phyloP scores from a whole-genome alignment of 1,140 invertebrate genomes.

The Triops longicaudatus region DNA sequence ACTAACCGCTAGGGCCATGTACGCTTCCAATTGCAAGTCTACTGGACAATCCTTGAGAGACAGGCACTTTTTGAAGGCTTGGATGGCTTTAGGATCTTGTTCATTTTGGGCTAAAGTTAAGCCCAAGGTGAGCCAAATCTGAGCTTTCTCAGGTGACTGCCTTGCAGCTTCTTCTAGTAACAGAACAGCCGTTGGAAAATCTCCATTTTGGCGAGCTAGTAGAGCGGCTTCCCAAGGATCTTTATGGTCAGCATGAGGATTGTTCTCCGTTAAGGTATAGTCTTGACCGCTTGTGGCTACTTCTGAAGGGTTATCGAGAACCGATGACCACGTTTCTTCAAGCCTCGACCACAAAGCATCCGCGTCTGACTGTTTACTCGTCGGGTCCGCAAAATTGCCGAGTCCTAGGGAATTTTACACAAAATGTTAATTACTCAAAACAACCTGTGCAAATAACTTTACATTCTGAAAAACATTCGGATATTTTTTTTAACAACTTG shows the following conservation, averaged over 20 bases:
- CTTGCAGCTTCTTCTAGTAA: conserved; percentile 93
- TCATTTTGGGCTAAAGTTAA: conserved; percentile 90
- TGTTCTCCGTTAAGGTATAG: conserved; percentile 76
- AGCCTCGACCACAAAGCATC: conserved; percentile 29
- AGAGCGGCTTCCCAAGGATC: conserved; percentile 81
- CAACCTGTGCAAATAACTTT: neutral
- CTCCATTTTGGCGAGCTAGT: conserved; percentile 67
- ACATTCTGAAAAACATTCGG: too few species aligned
- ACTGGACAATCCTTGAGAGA: conserved; percentile 50
- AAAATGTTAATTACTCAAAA: neutral
- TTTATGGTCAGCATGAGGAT: conserved; percentile 71
- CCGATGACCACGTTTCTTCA: conserved; percentile 23
- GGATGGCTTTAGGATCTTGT: conserved; percentile 78
- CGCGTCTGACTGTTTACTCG: neutral
- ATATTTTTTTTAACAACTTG: too few species aligned
- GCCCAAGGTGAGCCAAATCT: conserved; percentile 58
- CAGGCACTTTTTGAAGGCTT: conserved; percentile 76
- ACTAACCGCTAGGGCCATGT: conserved; percentile 84
- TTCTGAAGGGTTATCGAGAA: conserved; percentile 14
- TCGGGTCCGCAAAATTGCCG: neutral
- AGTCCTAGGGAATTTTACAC: neutral
- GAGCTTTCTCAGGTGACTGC: conserved; percentile 65
- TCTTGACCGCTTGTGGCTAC: conserved; percentile 44
- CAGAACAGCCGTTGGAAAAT: conserved; percentile 88
- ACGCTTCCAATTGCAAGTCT: conserved; percentile 67